These are phyloP conservation scores for Hypothenemus hampei DNA, from an alignment of 1,140 invertebrate genomes.

Conservation along the genomic window DNA sequence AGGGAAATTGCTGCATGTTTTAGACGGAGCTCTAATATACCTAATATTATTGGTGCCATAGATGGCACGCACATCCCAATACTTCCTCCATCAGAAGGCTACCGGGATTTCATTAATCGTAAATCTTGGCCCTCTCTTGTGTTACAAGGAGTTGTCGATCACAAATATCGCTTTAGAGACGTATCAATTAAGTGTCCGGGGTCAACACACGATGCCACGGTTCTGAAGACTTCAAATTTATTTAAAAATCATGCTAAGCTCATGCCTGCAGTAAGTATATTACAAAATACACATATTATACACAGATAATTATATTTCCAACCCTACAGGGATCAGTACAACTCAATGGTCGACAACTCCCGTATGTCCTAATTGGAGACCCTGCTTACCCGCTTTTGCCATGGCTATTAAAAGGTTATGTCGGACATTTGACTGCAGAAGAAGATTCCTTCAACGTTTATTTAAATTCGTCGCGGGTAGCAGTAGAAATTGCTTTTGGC, in stretches of 20 bases:
- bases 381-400: conserved; percentile 28
- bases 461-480: conserved; percentile 33
- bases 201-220: no score
- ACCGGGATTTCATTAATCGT: conserved; percentile 32
- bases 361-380: conserved; percentile 29
- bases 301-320: not conserved
- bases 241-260: not conserved
- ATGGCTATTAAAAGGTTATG: conserved; percentile 42
- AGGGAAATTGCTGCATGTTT: conserved; percentile 10
- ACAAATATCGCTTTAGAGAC: no score
- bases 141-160: no score
- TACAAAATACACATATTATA: not conserved
- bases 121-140: no score
- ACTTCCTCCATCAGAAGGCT: conserved; percentile 23
- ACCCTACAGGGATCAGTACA: not conserved
- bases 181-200: no score
- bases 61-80: conserved; percentile 33
- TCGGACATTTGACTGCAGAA: conserved; percentile 23
- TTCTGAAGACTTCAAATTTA: no score
- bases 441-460: conserved; percentile 42
- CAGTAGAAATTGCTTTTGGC: conserved; percentile 44
- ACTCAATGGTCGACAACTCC: not conserved
- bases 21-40: conserved; percentile 22
- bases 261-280: not conserved
- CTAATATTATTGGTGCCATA: conserved; percentile 32